phyloP scores from a whole-genome alignment of 2,113 vertebrate species.

The Trochalopteron elliotii region DNA sequence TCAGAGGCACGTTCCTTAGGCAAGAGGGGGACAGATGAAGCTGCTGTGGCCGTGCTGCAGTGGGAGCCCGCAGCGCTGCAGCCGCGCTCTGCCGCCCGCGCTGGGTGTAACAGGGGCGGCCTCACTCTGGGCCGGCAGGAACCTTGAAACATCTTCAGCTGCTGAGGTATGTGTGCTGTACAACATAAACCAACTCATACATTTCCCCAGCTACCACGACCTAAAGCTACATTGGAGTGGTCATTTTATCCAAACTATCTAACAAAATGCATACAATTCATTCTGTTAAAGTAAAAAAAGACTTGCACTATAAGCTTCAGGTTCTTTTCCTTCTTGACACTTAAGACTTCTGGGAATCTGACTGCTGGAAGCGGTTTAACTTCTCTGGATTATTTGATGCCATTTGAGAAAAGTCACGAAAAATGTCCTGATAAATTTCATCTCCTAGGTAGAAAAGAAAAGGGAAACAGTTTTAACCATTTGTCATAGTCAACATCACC shows the following conservation, averaged over 20 bases:
- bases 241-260: slow-evolving; percentile 43
- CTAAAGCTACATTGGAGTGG: slow-evolving; percentile 49
- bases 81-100: not conserved
- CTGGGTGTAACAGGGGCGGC: not conserved
- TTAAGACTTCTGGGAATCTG: slow-evolving; percentile 82
- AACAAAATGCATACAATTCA: slow-evolving; percentile 55
- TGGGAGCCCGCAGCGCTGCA: not conserved
- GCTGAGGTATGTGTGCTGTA: slow-evolving; percentile 33
- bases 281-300: slow-evolving; percentile 26
- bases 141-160: not conserved
- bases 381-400: slow-evolving; percentile 97
- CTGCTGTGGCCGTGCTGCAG: not conserved
- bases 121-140: not conserved
- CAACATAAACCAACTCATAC: slow-evolving; percentile 3
- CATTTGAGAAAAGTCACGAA: slow-evolving; percentile 98
- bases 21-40: not conserved
- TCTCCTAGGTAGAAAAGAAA: slow-evolving; percentile 82
- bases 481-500: not conserved
- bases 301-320: slow-evolving; percentile 49
- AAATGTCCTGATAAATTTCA: slow-evolving; percentile 98
- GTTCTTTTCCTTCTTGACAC: slow-evolving; percentile 53
- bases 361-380: slow-evolving; percentile 90
- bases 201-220: slow-evolving; percentile 35
- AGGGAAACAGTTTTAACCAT: slow-evolving; percentile 5
- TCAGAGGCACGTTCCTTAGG: not conserved